These are phyloP conservation scores for Diphyllodes magnificus DNA, from an alignment of 2,113 vertebrate species.

Conservation along the genomic window DNA sequence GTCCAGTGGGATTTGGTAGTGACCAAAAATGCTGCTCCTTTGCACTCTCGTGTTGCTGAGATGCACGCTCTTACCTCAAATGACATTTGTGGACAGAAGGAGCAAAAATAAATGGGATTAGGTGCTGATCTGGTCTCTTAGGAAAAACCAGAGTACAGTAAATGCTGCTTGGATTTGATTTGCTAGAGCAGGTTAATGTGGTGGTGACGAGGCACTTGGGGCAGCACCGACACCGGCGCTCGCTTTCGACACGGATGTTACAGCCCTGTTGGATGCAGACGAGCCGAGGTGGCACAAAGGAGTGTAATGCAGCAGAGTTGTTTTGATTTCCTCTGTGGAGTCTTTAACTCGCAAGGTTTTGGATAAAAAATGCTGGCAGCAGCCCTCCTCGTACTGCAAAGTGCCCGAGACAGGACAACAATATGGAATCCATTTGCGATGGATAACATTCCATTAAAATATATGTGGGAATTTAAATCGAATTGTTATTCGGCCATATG, in stretches of 20 bases:
- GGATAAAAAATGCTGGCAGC: neutral
- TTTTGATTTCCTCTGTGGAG: neutral
- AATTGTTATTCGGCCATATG: fast-evolving
- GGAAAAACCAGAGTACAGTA: neutral
- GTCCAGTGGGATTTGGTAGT: neutral
- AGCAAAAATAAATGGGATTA: conserved; percentile 7
- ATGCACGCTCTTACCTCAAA: neutral
- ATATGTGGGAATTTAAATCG: neutral
- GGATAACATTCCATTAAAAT: neutral
- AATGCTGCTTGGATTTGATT: conserved; percentile 20
- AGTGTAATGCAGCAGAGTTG: neutral
- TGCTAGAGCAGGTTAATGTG: neutral
- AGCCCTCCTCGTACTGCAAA: neutral
- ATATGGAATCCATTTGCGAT: neutral
- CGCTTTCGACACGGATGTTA: fast-evolving
- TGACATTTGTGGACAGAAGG: neutral
- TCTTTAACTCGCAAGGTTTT: neutral
- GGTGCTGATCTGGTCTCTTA: neutral
- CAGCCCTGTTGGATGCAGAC: neutral
- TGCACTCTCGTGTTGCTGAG: neutral
- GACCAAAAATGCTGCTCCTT: neutral
- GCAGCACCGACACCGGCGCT: neutral
- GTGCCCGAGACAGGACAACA: neutral
- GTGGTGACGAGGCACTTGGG: neutral
- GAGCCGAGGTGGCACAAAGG: neutral